Base-by-base conservation (phyloP, 2,888 invertebrate genomes). In the Lysandra coridon region DNA sequence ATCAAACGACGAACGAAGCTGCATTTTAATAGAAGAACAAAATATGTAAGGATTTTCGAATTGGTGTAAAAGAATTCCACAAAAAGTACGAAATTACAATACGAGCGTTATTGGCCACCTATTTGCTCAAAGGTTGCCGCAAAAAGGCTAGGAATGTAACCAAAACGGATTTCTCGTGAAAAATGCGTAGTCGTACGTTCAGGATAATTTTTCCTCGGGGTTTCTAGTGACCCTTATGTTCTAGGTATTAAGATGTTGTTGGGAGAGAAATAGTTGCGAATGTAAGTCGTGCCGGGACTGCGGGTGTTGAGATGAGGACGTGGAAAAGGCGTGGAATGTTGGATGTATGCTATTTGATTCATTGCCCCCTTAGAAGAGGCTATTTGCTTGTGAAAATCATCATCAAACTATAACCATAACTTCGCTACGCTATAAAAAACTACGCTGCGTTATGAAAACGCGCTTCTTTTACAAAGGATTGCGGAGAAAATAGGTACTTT, bases 111-210 rank as follows among this genome's bases (percentile, higher is more conserved):
- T 69, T 69, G 33, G 33, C 69, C 69, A 69, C 69, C 69, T 69
- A 37, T 69, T 69, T 69, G 69, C 17, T 33, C 6, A 69, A 33
- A 69, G 69, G 69, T 33, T 69, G 57, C 40, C 14, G 69, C 73
- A 74, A 40, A 74, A 79, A 74, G 60, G 74, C 30, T 64, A 30
- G 57, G 69, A 69, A 69, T 69, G 53, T 33, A 76, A 76, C 53
- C 57, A 57, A 53, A 76, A 76, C 14, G 76, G 49, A 76, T 23
- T 57, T 75, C 23, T 75, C 33, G 53, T 53, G 57, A 76, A 76
- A 57, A 76, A 76, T 53, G 76, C 57, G 57, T 57, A 30, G 76
- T 30, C 76, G 44, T 74, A 74, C 57, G 57, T 57, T 57, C 17
- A 57, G 57, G 57, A 17, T 57, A 17, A 57, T 57, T 57, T 57